These are phyloP conservation scores for Paracyclopina nana DNA, from an alignment of 1,140 invertebrate genomes.

Conservation along the genomic window DNA sequence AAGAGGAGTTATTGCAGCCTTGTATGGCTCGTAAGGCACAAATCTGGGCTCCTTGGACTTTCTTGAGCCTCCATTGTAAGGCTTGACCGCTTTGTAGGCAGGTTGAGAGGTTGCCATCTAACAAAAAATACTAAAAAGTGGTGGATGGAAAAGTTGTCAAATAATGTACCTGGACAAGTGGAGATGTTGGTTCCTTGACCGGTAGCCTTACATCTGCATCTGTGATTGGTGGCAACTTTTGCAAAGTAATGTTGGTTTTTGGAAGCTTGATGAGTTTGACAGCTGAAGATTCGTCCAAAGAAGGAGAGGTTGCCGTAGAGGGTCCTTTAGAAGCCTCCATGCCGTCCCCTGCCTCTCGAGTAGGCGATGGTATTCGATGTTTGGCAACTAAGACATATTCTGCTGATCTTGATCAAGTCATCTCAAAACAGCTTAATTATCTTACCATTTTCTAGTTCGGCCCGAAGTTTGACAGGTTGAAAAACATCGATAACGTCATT, in stretches of 20 bases:
- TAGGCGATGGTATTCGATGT: neutral
- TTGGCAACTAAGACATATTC: too few relatives aligned
- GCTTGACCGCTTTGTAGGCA: neutral
- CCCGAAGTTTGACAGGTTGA: too few relatives aligned
- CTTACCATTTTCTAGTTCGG: too few relatives aligned
- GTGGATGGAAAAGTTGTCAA: neutral
- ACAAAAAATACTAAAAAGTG: neutral
- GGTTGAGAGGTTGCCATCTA: neutral
- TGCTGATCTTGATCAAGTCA: too few relatives aligned
- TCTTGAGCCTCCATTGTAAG: neutral
- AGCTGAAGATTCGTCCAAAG: neutral
- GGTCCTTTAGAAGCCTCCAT: neutral
- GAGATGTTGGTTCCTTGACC: neutral
- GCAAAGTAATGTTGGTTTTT: neutral
- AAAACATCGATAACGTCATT: neutral
- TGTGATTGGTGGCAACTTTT: neutral
- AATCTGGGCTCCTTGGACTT: conserved; percentile 43
- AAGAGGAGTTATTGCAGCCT: conserved; percentile 57
- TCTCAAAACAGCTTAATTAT: too few relatives aligned
- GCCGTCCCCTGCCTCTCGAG: neutral
- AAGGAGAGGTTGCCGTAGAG: neutral
- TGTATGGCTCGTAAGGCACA: conserved; percentile 69
- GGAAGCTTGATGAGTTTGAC: neutral
- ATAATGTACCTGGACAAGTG: neutral
- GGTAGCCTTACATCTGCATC: neutral